Evolutionary conservation across 2,797 vertebrate species (phyloP), one percentile per base, ranked within the genome.

Genomic region (Myripristis murdjan): DNA sequence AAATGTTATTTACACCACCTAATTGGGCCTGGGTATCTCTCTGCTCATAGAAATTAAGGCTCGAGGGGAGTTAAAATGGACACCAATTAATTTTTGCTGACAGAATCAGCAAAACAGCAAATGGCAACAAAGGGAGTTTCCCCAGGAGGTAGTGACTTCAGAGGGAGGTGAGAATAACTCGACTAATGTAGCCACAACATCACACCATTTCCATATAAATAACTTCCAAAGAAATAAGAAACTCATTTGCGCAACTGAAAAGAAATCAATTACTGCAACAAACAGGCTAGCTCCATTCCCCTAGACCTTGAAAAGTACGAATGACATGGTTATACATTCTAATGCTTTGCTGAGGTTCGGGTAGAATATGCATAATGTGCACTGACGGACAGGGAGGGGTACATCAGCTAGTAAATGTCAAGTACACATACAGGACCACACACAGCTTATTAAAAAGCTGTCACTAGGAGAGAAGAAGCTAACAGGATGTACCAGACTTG

Each of bases 391-490:
- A 85, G 83, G 88, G 91, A 89, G 89, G 91, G 83, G 86, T 84
- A 65, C 79, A 73, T 82, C 88, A 85, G 89, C 92, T 88, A 83
- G 91, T 93, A 93, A 93, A 93, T 93, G 92, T 93, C 92, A 93
- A 92, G 83, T 87, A 90, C 93, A 92, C 87, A 92, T 90, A 87
- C 89, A 91, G 85, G 89, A 92, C 90, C 91, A 89, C 92, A 92
- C 87, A 86, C 83, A 84, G 89, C 92, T 93, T 94, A 94, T 94
- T 94, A 94, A 93, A 94, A 92, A 91, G 85, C 90, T 92, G 91
- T 92, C 92, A 91, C 77, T 24, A 79, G 79, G 77, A 85, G 90
- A 88, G 87, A 74, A 79, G 91, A 91, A 86, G 90, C 91, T 93
- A 92, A 92, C 91, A 87, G 89, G 93, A 93, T 91, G 88, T 89